Base-by-base conservation (phyloP, 1,140 invertebrate species). In the Drosophila nebulosa region DNA sequence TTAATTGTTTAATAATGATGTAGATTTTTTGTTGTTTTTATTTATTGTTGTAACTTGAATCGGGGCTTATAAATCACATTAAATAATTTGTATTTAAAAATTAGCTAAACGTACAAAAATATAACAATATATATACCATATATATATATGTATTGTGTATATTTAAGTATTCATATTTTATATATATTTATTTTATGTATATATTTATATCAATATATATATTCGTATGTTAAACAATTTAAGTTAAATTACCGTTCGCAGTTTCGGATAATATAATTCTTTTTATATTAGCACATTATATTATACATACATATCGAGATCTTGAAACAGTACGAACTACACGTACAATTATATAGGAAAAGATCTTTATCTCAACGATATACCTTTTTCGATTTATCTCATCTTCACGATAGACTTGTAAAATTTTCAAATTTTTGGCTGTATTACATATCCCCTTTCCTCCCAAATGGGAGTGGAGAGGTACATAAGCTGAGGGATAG, bases 51-150 rank as follows among this genome's bases (percentile, higher is more conserved):
- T 75, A 85, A 85, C 81, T 85, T 64, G 81, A 85, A 65, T 78
- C 55, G 83, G 39, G 75, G 78, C 83, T 88, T 88, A 74, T 76
- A 79, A 86, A 88, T 88, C 83, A 88, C 83, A 88, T 79, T 83
- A 88, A 86, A 86, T 86, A 88, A 79, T 83, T 75, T 83, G 76
- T 79, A 78, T 79, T 88, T 76, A 74, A 88, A 88, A 88, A 88
- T 88, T 88, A 88, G 83, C 83, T 88, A 88, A 88, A 86, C 75
- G 84, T 88, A 88, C 83, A 88, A 88, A 88, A 88, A 88, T 88
- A 88, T 88, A 88, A 86, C 81, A 86, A 75, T 86, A 85, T 74
- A 76, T 64, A 53, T 27, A 60, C 2, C 2, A 9, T 30, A 30
- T 30, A 30, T 10, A 30, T 30, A 30, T 66, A 61, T 78, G 63